Percentiles rank a stretch among this genome's conserved stretches.
Conservation (phyloP, 2,113 vertebrate genomes). For the Xenus cinereus region DNA sequence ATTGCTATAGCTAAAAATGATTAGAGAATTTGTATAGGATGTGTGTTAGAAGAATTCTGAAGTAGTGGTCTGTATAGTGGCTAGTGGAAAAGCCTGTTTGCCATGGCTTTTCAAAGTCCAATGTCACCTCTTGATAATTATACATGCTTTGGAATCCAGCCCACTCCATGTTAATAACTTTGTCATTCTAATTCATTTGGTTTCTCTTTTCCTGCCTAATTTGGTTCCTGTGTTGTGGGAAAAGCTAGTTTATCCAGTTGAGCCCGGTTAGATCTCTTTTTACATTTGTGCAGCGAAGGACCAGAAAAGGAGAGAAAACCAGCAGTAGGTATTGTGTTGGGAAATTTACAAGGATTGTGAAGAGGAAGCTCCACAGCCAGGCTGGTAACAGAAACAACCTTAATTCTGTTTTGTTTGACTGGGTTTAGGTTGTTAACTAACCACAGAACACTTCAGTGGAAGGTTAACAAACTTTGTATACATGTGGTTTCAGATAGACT, state of each 20-base stretch:
- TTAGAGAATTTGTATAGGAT: not conserved
- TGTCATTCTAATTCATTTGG: not conserved
- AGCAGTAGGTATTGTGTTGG: not conserved
- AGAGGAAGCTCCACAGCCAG: not conserved
- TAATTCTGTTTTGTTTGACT: conserved; percentile 8
- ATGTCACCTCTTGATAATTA: not conserved
- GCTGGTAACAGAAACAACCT: not conserved
- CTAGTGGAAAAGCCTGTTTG: not conserved
- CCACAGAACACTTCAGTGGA: not conserved
- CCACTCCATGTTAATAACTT: not conserved
- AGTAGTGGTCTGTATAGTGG: not conserved
- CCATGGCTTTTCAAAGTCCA: not conserved
- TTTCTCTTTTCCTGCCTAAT: not conserved
- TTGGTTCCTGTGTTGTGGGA: not conserved
- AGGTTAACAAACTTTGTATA: not conserved
- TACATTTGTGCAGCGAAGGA: not conserved
- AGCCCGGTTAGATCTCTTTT: not conserved
- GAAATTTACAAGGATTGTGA: not conserved
- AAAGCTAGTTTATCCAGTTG: conserved; percentile 16
- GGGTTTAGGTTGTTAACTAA: not conserved
- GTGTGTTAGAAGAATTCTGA: not conserved
- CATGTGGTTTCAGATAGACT: not conserved
- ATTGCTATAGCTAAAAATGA: not conserved
- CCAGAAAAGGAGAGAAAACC: not conserved
- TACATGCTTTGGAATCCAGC: not conserved